Conservation (phyloP, 2,888 invertebrate species). For the Leucophora obtusa region DNA sequence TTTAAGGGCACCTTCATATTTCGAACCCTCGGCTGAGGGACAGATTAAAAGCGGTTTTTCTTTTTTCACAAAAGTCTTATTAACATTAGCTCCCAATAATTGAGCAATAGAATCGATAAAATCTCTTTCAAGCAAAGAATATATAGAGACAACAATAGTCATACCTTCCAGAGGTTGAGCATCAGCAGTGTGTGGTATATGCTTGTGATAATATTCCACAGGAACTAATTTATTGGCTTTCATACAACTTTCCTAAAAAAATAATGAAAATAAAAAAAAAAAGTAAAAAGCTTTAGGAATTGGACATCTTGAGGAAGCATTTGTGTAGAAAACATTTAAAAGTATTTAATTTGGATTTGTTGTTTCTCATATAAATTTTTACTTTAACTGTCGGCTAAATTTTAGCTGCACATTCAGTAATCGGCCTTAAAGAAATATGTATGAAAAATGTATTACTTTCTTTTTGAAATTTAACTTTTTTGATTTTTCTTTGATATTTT, state of each 20-base stretch:
- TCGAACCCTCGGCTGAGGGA: slow-evolving; percentile 86
- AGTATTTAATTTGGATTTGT: too few relatives aligned
- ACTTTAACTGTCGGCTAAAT: too few relatives aligned
- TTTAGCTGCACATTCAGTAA: too few relatives aligned
- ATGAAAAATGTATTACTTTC: too few relatives aligned
- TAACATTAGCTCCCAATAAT: slow-evolving; percentile 85
- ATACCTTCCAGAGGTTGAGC: slow-evolving; percentile 82
- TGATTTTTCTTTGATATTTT: too few relatives aligned
- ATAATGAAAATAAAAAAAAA: background rate
- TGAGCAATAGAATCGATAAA: slow-evolving; percentile 86
- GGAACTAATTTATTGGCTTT: slow-evolving; percentile 81
- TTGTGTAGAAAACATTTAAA: too few relatives aligned
- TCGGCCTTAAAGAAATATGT: too few relatives aligned
- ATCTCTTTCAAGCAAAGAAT: slow-evolving; percentile 85
- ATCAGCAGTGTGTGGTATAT: slow-evolving; percentile 80
- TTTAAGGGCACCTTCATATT: slow-evolving; percentile 89
- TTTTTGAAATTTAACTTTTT: too few relatives aligned
- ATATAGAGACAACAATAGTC: slow-evolving; percentile 89
- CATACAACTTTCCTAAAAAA: slow-evolving; percentile 75
- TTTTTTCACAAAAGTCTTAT: slow-evolving; percentile 84
- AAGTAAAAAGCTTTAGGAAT: background rate
- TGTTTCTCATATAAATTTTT: too few relatives aligned
- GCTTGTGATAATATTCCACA: slow-evolving; percentile 86
- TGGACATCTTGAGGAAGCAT: too few relatives aligned
- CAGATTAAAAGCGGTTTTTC: slow-evolving; percentile 91